Evolutionary conservation across 37 sponge, comb jelly and placozoan species (phyloP).

Genomic region (Ephydatia muelleri): DNA sequence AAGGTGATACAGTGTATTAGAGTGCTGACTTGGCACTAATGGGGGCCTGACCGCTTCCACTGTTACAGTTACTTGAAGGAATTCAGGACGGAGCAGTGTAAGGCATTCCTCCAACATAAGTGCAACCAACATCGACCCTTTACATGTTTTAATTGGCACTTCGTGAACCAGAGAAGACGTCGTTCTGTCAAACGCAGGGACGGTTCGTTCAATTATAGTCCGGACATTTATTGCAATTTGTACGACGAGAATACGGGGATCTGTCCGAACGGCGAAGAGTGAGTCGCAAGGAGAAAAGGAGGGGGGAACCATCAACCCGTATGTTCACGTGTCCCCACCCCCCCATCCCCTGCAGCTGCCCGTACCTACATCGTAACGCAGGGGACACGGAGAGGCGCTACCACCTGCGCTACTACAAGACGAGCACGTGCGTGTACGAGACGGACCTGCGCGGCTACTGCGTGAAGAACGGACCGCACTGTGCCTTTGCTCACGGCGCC

Average conservation of each 20-base stretch:
- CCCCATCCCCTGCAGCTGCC: constrained; percentile 68
- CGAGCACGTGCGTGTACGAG: constrained; percentile 95
- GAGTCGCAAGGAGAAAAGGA: not conserved
- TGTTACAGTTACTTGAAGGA: constrained; percentile 87
- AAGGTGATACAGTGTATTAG: not conserved
- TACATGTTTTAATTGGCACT: constrained; percentile 99
- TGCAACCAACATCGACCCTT: constrained; percentile 95
- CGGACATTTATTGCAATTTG: constrained; percentile 89
- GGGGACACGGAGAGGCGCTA: constrained; percentile 97
- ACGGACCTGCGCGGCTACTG: constrained; percentile 92
- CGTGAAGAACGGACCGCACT: constrained; percentile 96
- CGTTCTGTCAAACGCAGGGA: constrained; percentile 78
- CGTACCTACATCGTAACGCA: constrained; percentile 90
- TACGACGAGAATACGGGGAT: constrained; percentile 97
- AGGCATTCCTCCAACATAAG: constrained; percentile 95
- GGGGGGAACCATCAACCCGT: not conserved
- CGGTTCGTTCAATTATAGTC: constrained; percentile 93
- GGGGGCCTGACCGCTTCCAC: not conserved
- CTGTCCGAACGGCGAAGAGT: constrained; percentile 97
- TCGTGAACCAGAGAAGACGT: constrained; percentile 92
- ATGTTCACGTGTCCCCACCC: not conserved
- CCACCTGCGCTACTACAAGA: constrained; percentile 96
- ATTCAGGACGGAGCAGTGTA: constrained; percentile 95
- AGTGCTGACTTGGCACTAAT: not conserved
- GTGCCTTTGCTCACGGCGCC: constrained; percentile 94